phyloP scores from a whole-genome alignment of 1,140 invertebrate genomes.

The Drosophila sucinea region DNA sequence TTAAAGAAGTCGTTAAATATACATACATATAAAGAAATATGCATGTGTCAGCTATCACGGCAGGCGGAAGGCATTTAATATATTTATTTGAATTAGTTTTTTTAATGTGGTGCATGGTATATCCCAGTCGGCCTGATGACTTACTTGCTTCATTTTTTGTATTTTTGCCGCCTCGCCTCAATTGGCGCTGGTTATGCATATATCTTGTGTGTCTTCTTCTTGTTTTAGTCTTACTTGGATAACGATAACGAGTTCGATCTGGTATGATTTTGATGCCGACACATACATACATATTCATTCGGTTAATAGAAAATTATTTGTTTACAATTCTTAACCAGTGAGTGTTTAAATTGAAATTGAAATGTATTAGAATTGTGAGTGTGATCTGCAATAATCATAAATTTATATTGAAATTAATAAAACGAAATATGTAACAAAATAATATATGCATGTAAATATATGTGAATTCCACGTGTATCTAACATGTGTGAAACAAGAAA shows the following conservation, averaged over 20 bases:
- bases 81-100: no score
- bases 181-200: conserved; percentile 38
- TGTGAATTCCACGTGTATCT: conserved; percentile 26
- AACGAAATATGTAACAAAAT: neutral
- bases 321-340: conserved; percentile 58
- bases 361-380: conserved; percentile 57
- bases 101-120: no score
- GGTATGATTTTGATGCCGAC: conserved; percentile 61
- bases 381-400: conserved; percentile 46
- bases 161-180: conserved; percentile 44
- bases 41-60: no score
- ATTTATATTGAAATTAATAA: conserved; percentile 44
- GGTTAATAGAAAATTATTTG: conserved; percentile 80
- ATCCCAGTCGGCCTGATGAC: no score
- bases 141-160: neutral
- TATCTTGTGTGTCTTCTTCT: conserved; percentile 15
- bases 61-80: no score
- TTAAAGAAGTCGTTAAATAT: no score
- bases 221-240: conserved; percentile 63
- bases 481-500: conserved; percentile 28
- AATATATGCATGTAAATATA: neutral
- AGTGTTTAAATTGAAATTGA: conserved; percentile 67
- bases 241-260: conserved; percentile 78
- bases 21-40: no score
- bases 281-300: conserved; percentile 10